These are phyloP conservation scores for Lerema accius DNA, from an alignment of 1,140 invertebrate genomes.

Conservation along the genomic window DNA sequence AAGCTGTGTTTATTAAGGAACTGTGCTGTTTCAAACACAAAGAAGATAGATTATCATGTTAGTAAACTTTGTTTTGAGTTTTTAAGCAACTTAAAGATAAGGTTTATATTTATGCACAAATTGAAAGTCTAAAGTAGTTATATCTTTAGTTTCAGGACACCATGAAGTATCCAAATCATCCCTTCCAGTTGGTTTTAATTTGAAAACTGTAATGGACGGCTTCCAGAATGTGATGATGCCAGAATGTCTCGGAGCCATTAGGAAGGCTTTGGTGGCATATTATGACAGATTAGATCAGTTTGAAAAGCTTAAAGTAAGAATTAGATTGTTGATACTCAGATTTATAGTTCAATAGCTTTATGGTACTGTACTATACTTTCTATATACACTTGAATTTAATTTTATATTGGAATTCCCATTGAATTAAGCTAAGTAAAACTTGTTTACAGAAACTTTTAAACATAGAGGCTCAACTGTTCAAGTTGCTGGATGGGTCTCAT, in stretches of 20 bases:
- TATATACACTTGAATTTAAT: too few species aligned
- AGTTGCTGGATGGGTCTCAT: slow-evolving; percentile 62
- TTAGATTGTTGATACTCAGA: not conserved
- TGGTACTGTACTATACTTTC: too few species aligned
- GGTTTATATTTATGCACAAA: too few species aligned
- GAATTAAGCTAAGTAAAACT: too few species aligned
- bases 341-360: too few species aligned
- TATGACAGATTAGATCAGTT: slow-evolving; percentile 65
- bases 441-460: slow-evolving; percentile 57
- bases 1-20: too few species aligned
- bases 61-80: too few species aligned
- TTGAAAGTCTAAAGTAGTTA: too few species aligned
- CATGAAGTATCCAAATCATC: slow-evolving; percentile 59
- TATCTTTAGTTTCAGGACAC: slow-evolving; percentile 48
- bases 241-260: slow-evolving; percentile 57
- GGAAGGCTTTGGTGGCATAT: slow-evolving; percentile 64
- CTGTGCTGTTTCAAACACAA: too few species aligned
- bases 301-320: slow-evolving; percentile 60
- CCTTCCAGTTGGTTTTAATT: slow-evolving; percentile 66
- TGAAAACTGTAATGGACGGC: slow-evolving; percentile 55
- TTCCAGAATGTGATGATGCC: slow-evolving; percentile 63
- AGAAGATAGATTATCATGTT: too few species aligned
- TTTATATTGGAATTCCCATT: too few species aligned
- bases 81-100: too few species aligned
- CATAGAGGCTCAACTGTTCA: slow-evolving; percentile 61